Evolutionary conservation across 2,888 invertebrate species (phyloP).

Genomic region (Amiota mariae): DNA sequence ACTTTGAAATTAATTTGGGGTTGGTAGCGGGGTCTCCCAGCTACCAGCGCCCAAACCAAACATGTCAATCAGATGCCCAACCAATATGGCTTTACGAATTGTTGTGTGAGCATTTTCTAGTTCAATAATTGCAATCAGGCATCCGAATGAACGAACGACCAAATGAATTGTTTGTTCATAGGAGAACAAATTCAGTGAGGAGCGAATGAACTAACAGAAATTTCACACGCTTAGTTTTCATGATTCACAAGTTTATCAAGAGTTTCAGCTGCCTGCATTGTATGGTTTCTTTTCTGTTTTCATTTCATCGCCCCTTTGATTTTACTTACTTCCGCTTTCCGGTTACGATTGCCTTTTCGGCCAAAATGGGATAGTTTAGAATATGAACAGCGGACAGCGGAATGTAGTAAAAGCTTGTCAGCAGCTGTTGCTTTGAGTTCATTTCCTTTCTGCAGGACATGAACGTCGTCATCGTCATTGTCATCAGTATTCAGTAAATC

Average conservation of each 20-base stretch:
- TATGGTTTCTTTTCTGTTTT: neutral
- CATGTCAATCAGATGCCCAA: conserved; percentile 3
- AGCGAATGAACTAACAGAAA: neutral
- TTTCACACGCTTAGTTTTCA: neutral
- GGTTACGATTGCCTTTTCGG: neutral
- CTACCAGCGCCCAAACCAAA: no score
- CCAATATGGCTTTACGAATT: neutral
- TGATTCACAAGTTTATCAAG: neutral
- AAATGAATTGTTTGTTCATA: conserved; percentile 10
- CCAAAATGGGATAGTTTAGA: neutral
- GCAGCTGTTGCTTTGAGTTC: conserved; percentile 18
- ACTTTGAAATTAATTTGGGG: conserved; percentile 23
- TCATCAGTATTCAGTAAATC: neutral
- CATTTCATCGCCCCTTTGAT: no score
- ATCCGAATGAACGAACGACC: conserved; percentile 18
- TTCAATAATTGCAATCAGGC: conserved; percentile 56
- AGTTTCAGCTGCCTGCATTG: neutral
- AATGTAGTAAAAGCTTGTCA: neutral
- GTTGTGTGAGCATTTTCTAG: conserved; percentile 45
- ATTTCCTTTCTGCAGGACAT: conserved; percentile 5
- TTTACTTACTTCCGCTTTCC: conserved; percentile 20
- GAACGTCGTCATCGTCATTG: neutral
- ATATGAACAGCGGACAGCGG: no score
- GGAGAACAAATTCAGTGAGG: neutral
- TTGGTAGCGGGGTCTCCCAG: neutral